Evolutionary conservation across 2,888 invertebrate genomes (phyloP), one percentile per base, ranked within the genome.

Genomic region (Cephus nigrinus): DNA sequence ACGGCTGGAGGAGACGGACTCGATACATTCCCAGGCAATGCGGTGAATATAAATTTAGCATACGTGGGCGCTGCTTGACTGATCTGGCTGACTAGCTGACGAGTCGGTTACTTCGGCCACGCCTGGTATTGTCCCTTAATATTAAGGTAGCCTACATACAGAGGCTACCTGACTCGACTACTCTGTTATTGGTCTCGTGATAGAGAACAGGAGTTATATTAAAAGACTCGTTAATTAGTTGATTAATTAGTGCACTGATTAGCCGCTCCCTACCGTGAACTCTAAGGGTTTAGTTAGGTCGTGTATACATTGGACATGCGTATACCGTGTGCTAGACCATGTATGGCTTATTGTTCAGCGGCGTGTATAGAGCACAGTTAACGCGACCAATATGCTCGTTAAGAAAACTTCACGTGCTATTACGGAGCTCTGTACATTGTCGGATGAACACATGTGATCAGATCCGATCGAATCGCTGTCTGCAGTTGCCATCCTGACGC

Each of bases 1-100:
- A 80, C 80, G 79, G 80, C 79, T 80, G 78, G 79, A 76, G 78
- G 76, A 78, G 76, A 76, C 79, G 69, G 3, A 40, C 77, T 77
- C 78, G 80, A 81, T 80, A 78, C 76, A 79, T 78, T 81, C 79
- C 73, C 36, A 75, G 35, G 76, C 76, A 35, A 74, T 74, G 23
- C 35, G 35, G 74, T 33, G 35, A 74, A 74, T 74, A 30, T 74
- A 74, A 74, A 23, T 74, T 74, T 74, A 74, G 74, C 74, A 74
- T 74, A 74, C 74, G 74, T 74, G 74, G 74, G 74, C 74, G 74
- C 74, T 30, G 74, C n/a, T 30, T 31, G 33, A 33, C 71, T 71
- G 15, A 15, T 15, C 71, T 33, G n/a, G 71, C 30, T 30, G 35
- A 33, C 74, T 35, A 12, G 33, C 74, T 23, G 36, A 36, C 74